A percentile compares a stretch with the other conserved stretches of the same genome.
Evolutionary conservation across 1,140 invertebrate genomes (phyloP).

Genomic region (Heliconius eleuchia): DNA sequence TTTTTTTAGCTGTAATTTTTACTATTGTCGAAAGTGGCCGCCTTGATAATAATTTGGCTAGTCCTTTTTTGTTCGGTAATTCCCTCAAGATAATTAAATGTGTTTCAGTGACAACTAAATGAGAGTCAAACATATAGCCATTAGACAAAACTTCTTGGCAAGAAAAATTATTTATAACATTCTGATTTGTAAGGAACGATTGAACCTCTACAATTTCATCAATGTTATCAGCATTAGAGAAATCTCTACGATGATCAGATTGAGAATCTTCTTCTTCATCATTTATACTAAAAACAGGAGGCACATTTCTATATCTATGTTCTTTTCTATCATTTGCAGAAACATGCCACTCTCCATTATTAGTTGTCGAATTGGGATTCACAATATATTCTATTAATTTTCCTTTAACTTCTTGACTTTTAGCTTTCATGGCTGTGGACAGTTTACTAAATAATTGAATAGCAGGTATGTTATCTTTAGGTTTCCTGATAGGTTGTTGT

Average conservation of each 20-base stretch:
- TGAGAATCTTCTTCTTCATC: slow-evolving; percentile 91
- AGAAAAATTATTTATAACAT: slow-evolving; percentile 92
- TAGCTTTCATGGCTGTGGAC: slow-evolving; percentile 91
- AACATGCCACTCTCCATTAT: slow-evolving; percentile 87
- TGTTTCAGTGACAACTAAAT: slow-evolving; percentile 93
- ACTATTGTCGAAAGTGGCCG: slow-evolving; percentile 94
- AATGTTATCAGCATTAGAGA: slow-evolving; percentile 57
- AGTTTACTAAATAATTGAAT: slow-evolving; percentile 89
- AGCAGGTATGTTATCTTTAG: slow-evolving; percentile 74
- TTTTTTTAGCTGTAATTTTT: slow-evolving; percentile 97
- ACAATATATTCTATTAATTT: slow-evolving; percentile 97
- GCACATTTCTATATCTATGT: slow-evolving; percentile 94
- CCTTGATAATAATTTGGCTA: slow-evolving; percentile 91
- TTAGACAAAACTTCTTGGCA: slow-evolving; percentile 96
- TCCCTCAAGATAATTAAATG: slow-evolving; percentile 94
- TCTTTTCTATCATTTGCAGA: slow-evolving; percentile 90
- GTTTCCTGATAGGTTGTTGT: slow-evolving; percentile 53
- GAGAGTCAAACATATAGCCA: slow-evolving; percentile 92
- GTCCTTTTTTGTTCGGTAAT: slow-evolving; percentile 87
- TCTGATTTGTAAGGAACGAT: slow-evolving; percentile 91
- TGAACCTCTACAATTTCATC: slow-evolving; percentile 73
- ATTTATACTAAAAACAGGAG: slow-evolving; percentile 97
- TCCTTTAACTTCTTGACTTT: slow-evolving; percentile 95
- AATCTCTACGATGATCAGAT: slow-evolving; percentile 57
- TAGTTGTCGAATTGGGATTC: slow-evolving; percentile 86